These are phyloP conservation scores for Diphyllodes magnificus DNA, from an alignment of 2,113 vertebrate genomes.

Conservation along the genomic window DNA sequence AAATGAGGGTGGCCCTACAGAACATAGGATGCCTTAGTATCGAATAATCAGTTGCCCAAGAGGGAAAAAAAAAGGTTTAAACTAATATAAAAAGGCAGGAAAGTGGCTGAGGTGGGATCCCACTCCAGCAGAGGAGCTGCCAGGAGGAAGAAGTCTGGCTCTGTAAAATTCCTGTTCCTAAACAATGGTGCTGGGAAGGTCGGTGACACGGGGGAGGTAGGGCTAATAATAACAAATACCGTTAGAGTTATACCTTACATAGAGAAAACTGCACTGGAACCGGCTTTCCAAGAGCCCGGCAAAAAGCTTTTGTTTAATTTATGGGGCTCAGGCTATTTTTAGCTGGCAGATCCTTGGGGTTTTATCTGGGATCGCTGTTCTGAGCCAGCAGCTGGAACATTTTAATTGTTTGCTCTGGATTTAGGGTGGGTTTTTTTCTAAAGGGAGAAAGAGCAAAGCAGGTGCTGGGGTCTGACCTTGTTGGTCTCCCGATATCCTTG, in stretches of 20 bases:
- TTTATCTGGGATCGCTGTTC: constrained; percentile 22
- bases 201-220: not conserved
- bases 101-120: not conserved
- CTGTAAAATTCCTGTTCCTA: not conserved
- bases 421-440: not conserved
- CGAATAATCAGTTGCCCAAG: not conserved
- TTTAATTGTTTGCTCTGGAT: constrained; percentile 27
- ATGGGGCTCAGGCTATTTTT: constrained; percentile 69
- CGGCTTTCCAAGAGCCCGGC: constrained; percentile 1
- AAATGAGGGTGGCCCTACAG: not conserved
- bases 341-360: constrained; percentile 55
- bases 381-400: constrained; percentile 18
- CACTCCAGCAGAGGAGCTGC: not conserved
- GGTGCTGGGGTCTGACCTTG: not conserved
- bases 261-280: constrained; percentile 1
- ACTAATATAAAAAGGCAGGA: not conserved
- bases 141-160: not conserved
- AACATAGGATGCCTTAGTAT: fast-evolving
- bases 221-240: constrained; percentile 4
- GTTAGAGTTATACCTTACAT: constrained; percentile 1
- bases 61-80: not conserved
- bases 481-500: fast-evolving
- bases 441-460: not conserved
- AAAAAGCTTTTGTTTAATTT: constrained; percentile 68
- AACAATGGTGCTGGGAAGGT: not conserved